These are phyloP conservation scores for Smithornis capensis DNA, from an alignment of 2,113 vertebrate species.

Conservation along the genomic window DNA sequence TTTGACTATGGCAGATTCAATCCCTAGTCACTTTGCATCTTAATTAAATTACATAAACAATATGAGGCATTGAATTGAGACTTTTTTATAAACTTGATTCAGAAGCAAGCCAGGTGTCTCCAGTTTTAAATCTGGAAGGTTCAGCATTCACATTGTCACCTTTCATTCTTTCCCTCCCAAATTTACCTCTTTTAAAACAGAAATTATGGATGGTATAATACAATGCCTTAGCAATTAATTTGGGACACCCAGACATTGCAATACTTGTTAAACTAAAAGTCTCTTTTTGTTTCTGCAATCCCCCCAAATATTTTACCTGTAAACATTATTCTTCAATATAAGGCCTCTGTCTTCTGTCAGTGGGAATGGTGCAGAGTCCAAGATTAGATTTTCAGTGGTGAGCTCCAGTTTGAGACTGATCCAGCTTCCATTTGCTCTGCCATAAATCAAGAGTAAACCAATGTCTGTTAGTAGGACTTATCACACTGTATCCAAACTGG, in stretches of 20 bases:
- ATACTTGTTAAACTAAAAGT: neutral
- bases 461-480: neutral
- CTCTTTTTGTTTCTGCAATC: neutral
- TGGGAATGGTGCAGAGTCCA: neutral
- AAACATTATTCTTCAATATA: neutral
- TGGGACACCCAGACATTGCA: neutral
- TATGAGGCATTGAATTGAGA: neutral
- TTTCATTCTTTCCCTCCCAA: neutral
- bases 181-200: neutral
- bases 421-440: neutral
- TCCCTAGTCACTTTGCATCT: neutral
- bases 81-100: neutral
- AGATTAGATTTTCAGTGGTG: neutral
- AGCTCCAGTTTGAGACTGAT: neutral
- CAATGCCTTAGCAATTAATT: neutral
- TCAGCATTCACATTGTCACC: neutral
- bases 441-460: neutral
- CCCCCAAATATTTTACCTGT: neutral
- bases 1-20: neutral
- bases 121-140: neutral
- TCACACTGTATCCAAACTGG: neutral
- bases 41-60: neutral
- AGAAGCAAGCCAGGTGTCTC: neutral
- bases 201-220: neutral
- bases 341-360: neutral